Percentiles rank a stretch among this genome's conserved stretches.
Evolutionary conservation across 2,113 vertebrate genomes (phyloP).

Genomic region (Ahaetulla prasina): DNA sequence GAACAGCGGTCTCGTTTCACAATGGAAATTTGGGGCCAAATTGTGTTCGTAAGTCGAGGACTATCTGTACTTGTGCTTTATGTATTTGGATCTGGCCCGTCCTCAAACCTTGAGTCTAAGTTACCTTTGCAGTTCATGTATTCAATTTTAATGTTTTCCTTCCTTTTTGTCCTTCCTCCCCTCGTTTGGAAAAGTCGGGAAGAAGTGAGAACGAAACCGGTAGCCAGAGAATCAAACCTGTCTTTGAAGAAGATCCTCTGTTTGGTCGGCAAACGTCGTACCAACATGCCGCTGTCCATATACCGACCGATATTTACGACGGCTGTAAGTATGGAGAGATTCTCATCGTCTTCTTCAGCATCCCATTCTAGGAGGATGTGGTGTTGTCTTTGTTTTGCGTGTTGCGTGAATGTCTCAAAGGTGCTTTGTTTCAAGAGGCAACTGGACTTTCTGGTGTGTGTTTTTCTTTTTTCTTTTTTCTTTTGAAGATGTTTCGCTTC

Average conservation of each 20-base stretch:
- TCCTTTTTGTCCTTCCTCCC: constrained; percentile 28
- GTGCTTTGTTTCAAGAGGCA: too few species aligned
- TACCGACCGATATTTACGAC: constrained; percentile 97
- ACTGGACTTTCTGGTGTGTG: too few species aligned
- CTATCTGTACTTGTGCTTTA: background rate
- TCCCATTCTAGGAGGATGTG: background rate
- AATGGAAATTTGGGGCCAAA: too few species aligned
- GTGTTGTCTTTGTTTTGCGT: too few species aligned
- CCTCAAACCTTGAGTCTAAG: background rate
- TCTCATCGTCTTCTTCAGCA: background rate
- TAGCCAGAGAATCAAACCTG: constrained; percentile 85
- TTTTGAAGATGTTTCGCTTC: too few species aligned
- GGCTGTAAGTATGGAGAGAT: constrained; percentile 84
- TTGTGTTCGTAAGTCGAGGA: too few species aligned
- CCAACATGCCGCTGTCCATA: constrained; percentile 94
- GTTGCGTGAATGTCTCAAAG: too few species aligned
- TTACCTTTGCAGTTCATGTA: background rate
- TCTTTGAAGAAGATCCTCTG: constrained; percentile 86
- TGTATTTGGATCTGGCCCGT: background rate
- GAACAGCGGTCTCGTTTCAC: too few species aligned
- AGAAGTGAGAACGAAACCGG: constrained; percentile 84
- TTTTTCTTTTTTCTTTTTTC: too few species aligned
- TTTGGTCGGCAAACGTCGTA: constrained; percentile 88
- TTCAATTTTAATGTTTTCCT: constrained; percentile 44
- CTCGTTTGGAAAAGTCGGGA: constrained; percentile 74